Evolutionary conservation across 2,888 invertebrate species (phyloP), one percentile per base, ranked within the genome.

Genomic region (Cheilosia vulpina): DNA sequence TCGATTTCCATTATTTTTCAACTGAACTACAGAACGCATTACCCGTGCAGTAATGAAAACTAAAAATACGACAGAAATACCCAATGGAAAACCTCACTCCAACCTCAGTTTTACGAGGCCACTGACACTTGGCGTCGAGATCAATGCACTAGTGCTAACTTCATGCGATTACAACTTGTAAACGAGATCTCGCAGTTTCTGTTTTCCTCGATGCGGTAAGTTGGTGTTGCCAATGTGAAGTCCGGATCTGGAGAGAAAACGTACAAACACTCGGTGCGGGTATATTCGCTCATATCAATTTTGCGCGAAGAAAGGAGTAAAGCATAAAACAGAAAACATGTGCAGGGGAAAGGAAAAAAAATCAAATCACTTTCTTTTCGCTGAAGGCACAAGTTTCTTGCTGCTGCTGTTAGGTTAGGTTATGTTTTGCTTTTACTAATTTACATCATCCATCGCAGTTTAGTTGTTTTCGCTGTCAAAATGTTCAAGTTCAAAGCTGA

Each of bases 61-160:
- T 17, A 53, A 50, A 58, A 53, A 38, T 2, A 38, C 38, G 57
- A 53, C 58, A 55, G 53, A 65, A 81, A 81, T 71, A 53, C 47
- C 60, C 43, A 73, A 38, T 60, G 69, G n/a, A 66, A 73, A 73
- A 62, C 58, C 65, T 63, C 57, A 57, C 55, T 65, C 21, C 63
- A 84, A 73, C 87, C 87, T 85, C 85, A 62, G 84, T 79, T 87
- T 77, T 76, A 84, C 81, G 78, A 89, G 90, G 90, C 89, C 90
- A 90, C 89, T 90, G 90, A 90, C 90, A 89, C 90, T 90, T 90
- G 87, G 88, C 89, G 88, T 87, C 89, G 89, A 88, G 90, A 90
- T 89, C 90, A 89, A 89, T 90, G 90, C 90, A 90, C 91, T 89
- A 90, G 89, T 89, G 78, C 43, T 66, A 43, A 72, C 50, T 72